Percentiles rank a stretch among this genome's conserved stretches.
These are phyloP conservation scores for Drosophila trapezifrons DNA, from an alignment of 1,140 invertebrate genomes.

Conservation along the genomic window DNA sequence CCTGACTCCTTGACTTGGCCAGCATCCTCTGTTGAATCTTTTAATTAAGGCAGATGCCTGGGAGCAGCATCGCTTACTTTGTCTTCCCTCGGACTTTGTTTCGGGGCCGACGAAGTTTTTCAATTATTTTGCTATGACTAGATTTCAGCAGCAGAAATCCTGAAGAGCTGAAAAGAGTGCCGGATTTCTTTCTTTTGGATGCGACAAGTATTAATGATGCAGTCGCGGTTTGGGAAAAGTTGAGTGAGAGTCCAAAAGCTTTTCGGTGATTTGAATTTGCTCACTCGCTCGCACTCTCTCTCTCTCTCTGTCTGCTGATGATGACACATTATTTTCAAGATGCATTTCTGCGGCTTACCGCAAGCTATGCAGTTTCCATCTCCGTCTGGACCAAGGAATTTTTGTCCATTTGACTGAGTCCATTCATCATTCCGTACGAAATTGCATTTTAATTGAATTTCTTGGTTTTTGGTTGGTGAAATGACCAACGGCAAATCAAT, in stretches of 20 bases:
- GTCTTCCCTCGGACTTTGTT: slow-evolving; percentile 20
- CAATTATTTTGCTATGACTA: slow-evolving; percentile 75
- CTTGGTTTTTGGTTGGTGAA: slow-evolving; percentile 14
- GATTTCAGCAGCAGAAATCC: slow-evolving; percentile 32
- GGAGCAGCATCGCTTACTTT: slow-evolving; percentile 39
- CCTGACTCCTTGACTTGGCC: slow-evolving; percentile 18
- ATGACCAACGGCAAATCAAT: slow-evolving; percentile 7
- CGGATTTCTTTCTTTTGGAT: slow-evolving; percentile 23
- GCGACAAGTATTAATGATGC: slow-evolving; percentile 69
- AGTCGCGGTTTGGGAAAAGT: slow-evolving; percentile 10
- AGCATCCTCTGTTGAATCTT: slow-evolving; percentile 49
- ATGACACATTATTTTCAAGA: slow-evolving; percentile 29
- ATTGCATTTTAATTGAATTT: slow-evolving; percentile 39
- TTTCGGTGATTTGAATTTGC: slow-evolving; percentile 26
- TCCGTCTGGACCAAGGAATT: slow-evolving; percentile 3
- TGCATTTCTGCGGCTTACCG: slow-evolving; percentile 16
- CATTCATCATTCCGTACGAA: slow-evolving; percentile 32
- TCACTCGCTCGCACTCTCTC: neutral
- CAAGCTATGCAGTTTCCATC: slow-evolving; percentile 6
- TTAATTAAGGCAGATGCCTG: slow-evolving; percentile 68
- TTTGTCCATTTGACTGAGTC: slow-evolving; percentile 10
- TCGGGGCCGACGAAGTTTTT: slow-evolving; percentile 58
- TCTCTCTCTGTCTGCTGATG: slow-evolving; percentile 1
- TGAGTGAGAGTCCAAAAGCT: slow-evolving; percentile 14
- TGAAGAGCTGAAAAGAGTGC: slow-evolving; percentile 32